Conservation (phyloP, 2,113 vertebrate genomes). For the Hydrochoerus hydrochaeris region DNA sequence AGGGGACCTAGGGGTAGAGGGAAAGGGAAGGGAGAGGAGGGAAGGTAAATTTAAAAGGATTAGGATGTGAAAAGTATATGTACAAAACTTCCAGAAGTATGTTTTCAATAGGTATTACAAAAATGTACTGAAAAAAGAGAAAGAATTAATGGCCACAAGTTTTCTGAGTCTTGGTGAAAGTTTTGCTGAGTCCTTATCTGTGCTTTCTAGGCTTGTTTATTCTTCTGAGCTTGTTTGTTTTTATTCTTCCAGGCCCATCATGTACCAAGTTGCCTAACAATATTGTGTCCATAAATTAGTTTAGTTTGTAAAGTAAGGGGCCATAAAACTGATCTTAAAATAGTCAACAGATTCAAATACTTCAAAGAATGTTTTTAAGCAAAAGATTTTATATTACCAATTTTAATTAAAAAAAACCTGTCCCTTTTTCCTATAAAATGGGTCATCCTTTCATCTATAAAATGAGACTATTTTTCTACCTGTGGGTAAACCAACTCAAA, state of each 20-base stretch:
- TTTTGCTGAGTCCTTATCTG: neutral
- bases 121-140: neutral
- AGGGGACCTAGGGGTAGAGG: neutral
- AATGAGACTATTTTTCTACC: neutral
- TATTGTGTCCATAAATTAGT: neutral
- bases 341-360: neutral
- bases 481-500: neutral
- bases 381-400: neutral
- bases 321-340: neutral
- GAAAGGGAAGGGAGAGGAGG: neutral
- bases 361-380: neutral
- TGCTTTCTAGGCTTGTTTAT: neutral
- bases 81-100: neutral
- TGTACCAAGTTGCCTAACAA: neutral
- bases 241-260: neutral
- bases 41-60: neutral
- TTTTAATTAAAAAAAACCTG: neutral
- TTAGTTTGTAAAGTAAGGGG: neutral
- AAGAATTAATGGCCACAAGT: neutral
- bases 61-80: neutral
- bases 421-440: neutral
- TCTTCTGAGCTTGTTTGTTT: neutral
- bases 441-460: neutral
- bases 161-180: neutral
- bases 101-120: neutral